Evolutionary conservation across 2,113 vertebrate genomes (phyloP).

Genomic region (Spea bombifrons): DNA sequence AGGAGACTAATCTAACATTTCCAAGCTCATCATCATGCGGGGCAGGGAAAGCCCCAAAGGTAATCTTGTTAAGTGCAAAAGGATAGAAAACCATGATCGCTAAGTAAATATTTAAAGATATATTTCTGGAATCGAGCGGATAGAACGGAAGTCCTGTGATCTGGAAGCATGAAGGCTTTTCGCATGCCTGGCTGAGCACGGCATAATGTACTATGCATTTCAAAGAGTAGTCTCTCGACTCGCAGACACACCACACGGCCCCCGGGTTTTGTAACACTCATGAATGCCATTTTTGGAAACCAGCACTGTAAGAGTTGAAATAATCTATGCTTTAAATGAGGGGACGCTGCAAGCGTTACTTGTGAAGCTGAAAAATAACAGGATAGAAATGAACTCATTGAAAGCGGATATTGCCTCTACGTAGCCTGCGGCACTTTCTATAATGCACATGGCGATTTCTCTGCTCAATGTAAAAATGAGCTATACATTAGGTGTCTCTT

Average conservation of each 20-base stretch:
- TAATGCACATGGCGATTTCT: slow-evolving; percentile 11
- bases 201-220: slow-evolving; percentile 59
- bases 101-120: slow-evolving; percentile 34
- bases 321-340: slow-evolving; percentile 12
- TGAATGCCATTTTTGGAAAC: slow-evolving; percentile 17
- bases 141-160: slow-evolving; percentile 59
- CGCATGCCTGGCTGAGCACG: slow-evolving; percentile 54
- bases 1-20: slow-evolving; percentile 14
- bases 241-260: slow-evolving; percentile 45
- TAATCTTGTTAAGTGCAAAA: slow-evolving; percentile 35
- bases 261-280: slow-evolving; percentile 2
- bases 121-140: slow-evolving; percentile 51
- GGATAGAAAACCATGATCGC: slow-evolving; percentile 9
- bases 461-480: not conserved
- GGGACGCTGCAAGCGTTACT: slow-evolving; percentile 25
- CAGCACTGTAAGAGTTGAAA: slow-evolving; percentile 1
- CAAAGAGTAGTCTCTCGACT: slow-evolving; percentile 55
- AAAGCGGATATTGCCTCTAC: slow-evolving; percentile 6
- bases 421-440: slow-evolving; percentile 24
- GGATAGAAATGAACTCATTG: slow-evolving; percentile 4
- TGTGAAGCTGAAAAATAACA: slow-evolving; percentile 19
- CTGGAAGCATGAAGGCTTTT: slow-evolving; percentile 62
- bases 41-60: slow-evolving; percentile 3
- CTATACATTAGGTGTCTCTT: not conserved
- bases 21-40: slow-evolving; percentile 1